Evolutionary conservation across 2,113 vertebrate species (phyloP).

Genomic region (Bos javanicus): DNA sequence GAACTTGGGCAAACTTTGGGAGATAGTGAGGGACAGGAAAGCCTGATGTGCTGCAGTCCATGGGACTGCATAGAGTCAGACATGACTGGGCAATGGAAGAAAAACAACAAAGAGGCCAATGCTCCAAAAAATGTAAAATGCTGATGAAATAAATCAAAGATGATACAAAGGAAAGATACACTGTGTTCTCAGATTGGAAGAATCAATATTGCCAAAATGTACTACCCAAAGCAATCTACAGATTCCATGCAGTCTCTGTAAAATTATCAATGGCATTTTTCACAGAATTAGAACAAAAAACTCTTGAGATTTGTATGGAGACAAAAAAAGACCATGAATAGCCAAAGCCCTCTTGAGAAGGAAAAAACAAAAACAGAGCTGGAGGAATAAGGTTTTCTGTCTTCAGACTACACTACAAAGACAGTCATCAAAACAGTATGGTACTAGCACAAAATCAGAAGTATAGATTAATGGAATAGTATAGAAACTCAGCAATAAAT

Average conservation of each 20-base stretch:
- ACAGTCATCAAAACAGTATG: not conserved
- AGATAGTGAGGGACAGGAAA: not conserved
- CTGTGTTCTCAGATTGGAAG: not conserved
- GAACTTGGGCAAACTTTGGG: not conserved
- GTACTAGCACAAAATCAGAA: not conserved
- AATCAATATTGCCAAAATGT: not conserved
- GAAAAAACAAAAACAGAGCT: not conserved
- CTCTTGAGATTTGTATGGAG: not conserved
- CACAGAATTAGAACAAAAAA: not conserved
- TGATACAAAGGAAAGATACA: not conserved
- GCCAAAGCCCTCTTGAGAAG: not conserved
- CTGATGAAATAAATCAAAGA: not conserved
- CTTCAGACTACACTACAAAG: not conserved
- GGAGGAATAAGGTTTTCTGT: not conserved
- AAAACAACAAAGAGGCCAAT: not conserved
- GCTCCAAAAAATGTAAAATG: not conserved
- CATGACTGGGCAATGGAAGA: not conserved
- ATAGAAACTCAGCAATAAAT: not conserved
- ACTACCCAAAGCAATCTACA: not conserved
- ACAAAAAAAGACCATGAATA: not conserved
- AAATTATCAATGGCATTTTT: not conserved
- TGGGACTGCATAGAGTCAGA: not conserved
- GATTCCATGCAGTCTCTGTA: not conserved
- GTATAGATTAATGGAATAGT: not conserved
- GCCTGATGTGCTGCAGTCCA: not conserved